Percentiles rank a stretch among this genome's conserved stretches.
Conservation (phyloP, 2,113 vertebrate genomes). For the Perca schrenkii region DNA sequence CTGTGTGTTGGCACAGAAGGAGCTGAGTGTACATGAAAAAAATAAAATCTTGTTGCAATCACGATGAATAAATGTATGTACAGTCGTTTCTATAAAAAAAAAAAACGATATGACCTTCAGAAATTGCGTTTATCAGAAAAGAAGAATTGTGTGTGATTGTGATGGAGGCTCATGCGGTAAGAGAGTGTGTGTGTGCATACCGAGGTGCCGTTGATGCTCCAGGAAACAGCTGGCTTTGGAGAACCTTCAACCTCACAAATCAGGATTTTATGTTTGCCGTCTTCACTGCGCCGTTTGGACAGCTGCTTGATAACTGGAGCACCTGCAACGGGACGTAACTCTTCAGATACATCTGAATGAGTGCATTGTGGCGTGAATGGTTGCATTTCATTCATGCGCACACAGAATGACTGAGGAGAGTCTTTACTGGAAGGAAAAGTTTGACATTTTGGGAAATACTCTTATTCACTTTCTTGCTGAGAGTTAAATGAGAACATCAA, state of each 20-base stretch:
- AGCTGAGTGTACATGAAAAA: no score
- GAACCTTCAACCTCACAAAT: slow-evolving; percentile 92
- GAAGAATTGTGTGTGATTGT: no score
- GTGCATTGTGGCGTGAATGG: not conserved
- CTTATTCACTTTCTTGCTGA: not conserved
- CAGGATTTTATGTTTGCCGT: slow-evolving; percentile 88
- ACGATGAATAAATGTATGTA: no score
- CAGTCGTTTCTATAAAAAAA: no score
- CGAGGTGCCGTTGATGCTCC: slow-evolving; percentile 91
- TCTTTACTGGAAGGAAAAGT: not conserved
- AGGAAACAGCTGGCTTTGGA: slow-evolving; percentile 92
- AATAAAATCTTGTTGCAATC: no score
- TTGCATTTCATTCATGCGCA: not conserved
- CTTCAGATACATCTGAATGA: slow-evolving; percentile 48
- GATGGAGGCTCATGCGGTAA: no score
- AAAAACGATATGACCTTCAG: no score
- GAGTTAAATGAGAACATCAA: not conserved
- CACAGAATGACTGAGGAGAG: not conserved
- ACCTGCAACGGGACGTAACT: slow-evolving; percentile 80
- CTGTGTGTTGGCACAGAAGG: no score
- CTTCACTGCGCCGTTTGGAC: slow-evolving; percentile 84
- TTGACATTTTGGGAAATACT: not conserved
- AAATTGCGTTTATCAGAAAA: no score
- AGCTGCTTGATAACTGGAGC: slow-evolving; percentile 90
- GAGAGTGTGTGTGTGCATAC: slow-evolving; percentile 72